These are phyloP conservation scores for Melieria picta DNA, from an alignment of 2,888 invertebrate species.

Conservation along the genomic window DNA sequence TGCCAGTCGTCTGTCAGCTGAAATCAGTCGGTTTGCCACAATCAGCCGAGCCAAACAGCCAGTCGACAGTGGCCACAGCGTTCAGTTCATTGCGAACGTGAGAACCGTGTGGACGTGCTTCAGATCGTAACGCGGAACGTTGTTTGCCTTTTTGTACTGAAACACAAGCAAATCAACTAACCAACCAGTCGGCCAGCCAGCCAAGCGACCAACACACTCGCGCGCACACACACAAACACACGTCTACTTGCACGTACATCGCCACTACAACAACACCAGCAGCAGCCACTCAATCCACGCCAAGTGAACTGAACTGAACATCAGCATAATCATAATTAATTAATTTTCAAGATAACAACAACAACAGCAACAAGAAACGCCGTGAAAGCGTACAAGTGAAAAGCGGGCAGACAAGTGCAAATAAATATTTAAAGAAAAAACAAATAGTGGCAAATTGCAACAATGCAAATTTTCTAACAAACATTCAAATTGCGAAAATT, in stretches of 20 bases:
- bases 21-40: constrained; percentile 55
- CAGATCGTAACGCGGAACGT: constrained; percentile 45
- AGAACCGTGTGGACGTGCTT: constrained; percentile 64
- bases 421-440: neutral
- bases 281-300: constrained; percentile 16
- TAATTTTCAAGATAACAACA: constrained; percentile 16
- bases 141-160: constrained; percentile 28
- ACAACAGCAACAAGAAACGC: neutral
- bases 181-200: constrained; percentile 25
- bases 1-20: constrained; percentile 45
- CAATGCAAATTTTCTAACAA: constrained; percentile 13
- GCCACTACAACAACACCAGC: constrained; percentile 27
- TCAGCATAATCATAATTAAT: constrained; percentile 24
- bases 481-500: neutral
- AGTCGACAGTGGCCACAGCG: constrained; percentile 48
- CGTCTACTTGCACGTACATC: constrained; percentile 31
- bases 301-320: constrained; percentile 24
- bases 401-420: neutral
- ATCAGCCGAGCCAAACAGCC: constrained; percentile 53
- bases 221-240: neutral
- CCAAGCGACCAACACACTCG: constrained; percentile 33
- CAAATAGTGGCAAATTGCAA: too few relatives aligned
- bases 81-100: constrained; percentile 65
- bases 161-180: constrained; percentile 35
- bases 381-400: neutral